Evolutionary conservation across 2,113 vertebrate genomes (phyloP).

Genomic region (Riparia riparia): DNA sequence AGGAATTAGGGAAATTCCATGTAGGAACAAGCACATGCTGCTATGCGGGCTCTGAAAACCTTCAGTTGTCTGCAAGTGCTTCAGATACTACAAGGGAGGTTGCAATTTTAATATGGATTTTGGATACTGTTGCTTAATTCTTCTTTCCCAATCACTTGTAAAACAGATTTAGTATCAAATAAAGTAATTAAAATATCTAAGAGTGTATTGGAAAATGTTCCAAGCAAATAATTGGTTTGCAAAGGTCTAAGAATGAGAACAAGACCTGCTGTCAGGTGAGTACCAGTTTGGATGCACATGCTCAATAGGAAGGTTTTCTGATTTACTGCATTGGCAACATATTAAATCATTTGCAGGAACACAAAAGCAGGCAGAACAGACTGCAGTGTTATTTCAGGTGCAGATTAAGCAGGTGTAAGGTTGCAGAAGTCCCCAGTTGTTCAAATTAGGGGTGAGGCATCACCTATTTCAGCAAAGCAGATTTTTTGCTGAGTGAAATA

Average conservation of each 20-base stretch:
- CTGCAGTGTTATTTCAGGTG: not conserved
- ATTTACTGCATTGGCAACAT: not conserved
- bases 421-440: not conserved
- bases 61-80: not conserved
- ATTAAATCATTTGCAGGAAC: not conserved
- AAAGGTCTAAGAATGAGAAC: not conserved
- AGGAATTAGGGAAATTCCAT: constrained; percentile 56
- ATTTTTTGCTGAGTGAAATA: not conserved
- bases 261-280: not conserved
- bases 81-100: not conserved
- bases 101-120: constrained; percentile 14
- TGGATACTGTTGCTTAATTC: not conserved
- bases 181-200: constrained; percentile 15
- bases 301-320: not conserved
- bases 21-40: not conserved
- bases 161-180: not conserved
- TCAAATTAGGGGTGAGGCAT: not conserved
- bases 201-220: not conserved
- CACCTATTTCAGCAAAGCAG: not conserved
- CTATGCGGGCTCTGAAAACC: not conserved
- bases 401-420: not conserved
- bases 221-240: not conserved
- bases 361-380: not conserved
- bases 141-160: not conserved
- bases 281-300: not conserved